Evolutionary conservation across 2,113 vertebrate species (phyloP).

Genomic region (Chionis minor): DNA sequence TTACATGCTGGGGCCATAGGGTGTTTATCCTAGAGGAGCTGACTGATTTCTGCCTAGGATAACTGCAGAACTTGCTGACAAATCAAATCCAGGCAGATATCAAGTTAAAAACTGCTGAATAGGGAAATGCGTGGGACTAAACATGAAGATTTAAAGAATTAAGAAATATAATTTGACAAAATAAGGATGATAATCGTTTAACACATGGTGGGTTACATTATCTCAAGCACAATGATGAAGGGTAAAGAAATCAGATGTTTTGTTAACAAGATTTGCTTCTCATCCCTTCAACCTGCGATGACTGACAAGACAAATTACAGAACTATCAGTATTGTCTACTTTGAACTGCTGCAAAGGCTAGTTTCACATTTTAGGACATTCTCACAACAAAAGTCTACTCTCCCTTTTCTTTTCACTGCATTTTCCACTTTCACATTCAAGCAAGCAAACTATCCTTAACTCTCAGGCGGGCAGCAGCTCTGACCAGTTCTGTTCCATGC

Average conservation of each 20-base stretch:
- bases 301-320: background rate
- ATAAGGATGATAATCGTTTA: background rate
- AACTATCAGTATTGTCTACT: background rate
- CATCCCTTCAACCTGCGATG: background rate
- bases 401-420: background rate
- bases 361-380: background rate
- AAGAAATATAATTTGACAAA: background rate
- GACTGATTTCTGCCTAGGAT: background rate
- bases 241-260: background rate
- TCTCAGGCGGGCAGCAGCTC: background rate
- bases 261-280: background rate
- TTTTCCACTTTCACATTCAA: background rate
- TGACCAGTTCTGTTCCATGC: background rate
- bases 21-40: background rate
- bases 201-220: background rate
- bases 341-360: background rate
- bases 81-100: background rate
- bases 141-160: background rate
- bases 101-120: background rate
- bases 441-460: background rate
- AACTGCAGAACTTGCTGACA: background rate
- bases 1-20: too few species aligned
- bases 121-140: background rate
- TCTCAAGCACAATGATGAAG: background rate
- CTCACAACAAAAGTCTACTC: background rate